Evolutionary conservation across 2,797 vertebrate genomes (phyloP).

Genomic region (Emydoidea blandingii): DNA sequence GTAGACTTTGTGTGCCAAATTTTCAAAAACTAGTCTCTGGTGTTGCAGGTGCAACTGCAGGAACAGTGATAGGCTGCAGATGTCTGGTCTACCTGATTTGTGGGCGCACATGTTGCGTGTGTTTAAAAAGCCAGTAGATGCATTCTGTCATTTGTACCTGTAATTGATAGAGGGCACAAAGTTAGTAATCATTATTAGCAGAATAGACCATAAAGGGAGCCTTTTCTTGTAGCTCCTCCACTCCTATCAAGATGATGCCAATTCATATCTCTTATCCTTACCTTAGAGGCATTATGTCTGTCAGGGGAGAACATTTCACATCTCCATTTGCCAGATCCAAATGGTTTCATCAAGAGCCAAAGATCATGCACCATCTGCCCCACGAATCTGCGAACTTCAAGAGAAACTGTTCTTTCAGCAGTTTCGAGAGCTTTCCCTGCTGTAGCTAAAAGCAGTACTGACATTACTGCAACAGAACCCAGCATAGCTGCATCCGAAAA

Average conservation of each 20-base stretch:
- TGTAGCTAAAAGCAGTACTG: conserved; percentile 1
- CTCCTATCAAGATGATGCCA: neutral
- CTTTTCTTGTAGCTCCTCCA: neutral
- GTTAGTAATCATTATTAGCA: neutral
- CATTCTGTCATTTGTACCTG: neutral
- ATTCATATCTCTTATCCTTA: neutral
- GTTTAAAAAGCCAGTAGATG: neutral
- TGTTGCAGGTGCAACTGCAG: neutral
- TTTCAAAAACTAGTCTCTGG: neutral
- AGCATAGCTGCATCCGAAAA: neutral
- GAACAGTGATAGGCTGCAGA: neutral
- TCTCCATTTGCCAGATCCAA: conserved; percentile 9
- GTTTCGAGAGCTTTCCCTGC: conserved; percentile 44
- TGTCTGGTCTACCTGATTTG: neutral
- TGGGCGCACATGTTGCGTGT: neutral
- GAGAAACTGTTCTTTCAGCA: neutral
- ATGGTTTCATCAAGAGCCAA: conserved; percentile 27
- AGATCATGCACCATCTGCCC: conserved; percentile 33
- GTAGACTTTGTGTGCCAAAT: neutral
- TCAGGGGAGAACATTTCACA: neutral
- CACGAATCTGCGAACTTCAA: neutral
- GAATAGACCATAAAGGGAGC: neutral
- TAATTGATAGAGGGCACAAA: neutral
- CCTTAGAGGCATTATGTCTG: neutral
- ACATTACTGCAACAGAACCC: conserved; percentile 26